Evolutionary conservation across 2,888 invertebrate genomes (phyloP), one percentile per base, ranked within the genome.

Genomic region (Athetis lepigone): DNA sequence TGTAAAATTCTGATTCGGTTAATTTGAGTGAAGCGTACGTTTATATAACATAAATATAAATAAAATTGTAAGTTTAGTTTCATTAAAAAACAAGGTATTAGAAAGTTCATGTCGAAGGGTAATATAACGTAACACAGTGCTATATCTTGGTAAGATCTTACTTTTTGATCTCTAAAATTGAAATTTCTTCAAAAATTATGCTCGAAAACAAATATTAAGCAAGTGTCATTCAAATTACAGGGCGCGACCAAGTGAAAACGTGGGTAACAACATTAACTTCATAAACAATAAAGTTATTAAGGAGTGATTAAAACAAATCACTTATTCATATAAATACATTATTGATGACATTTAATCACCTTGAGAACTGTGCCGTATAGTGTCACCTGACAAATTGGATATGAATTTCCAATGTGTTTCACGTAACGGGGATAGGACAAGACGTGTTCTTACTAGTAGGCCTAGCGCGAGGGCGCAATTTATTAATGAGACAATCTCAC

Each of bases 311-410:
- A 67, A 36, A 43, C 23, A 37, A 16, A 0, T 8, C 8, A 29
- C 16, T 19, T 45, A 52, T 61, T 54, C 36, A 23, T 37, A 23
- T 42, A 54, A 42, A 57, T 58, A 62, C 13, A 72, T 71, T 68
- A 74, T 75, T 47, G 39, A 58, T 51, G 46, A n/a, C 9, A 58
- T 51, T 54, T 58, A 75, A 72, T 72, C 62, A 69, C 42, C 45
- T 19, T 58, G 75, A 33, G 75, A 75, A 55, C 36, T 43, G 33
- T 47, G 39, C 7, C 18, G 18, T 51, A 21, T 13, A 40, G 54
- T 37, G 37, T 69, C 70, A 70, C 57, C 57, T 75, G 62, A 55
- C 75, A 69, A 75, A 72, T 72, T 62, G 70, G 58, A 43, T 72
- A 63, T 69, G 62, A 75, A 75, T 75, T 47, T 63, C 29, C 54